Evolutionary conservation across 2,888 invertebrate species (phyloP).

Genomic region (Trachelus troglodyta): DNA sequence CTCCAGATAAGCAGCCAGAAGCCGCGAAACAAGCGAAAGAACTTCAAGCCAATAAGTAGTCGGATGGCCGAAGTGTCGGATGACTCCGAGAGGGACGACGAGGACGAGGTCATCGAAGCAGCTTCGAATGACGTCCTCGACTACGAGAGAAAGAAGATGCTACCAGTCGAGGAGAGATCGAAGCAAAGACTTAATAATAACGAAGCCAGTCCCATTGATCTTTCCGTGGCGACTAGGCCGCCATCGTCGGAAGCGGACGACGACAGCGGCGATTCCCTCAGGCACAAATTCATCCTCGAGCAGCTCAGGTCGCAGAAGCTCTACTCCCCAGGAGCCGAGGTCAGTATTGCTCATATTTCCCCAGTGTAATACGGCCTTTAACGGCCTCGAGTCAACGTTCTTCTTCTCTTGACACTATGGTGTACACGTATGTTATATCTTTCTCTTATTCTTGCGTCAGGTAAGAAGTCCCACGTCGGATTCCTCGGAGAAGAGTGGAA

Average conservation of each 20-base stretch:
- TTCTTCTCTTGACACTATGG: no score
- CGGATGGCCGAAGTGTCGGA: slow-evolving; percentile 65
- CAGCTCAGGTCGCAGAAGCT: slow-evolving; percentile 60
- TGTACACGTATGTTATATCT: background rate
- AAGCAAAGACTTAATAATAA: slow-evolving; percentile 57
- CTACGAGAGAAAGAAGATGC: slow-evolving; percentile 20
- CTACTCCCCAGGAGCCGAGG: slow-evolving; percentile 60
- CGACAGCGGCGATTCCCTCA: slow-evolving; percentile 61
- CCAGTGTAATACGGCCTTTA: background rate
- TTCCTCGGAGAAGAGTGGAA: slow-evolving; percentile 60
- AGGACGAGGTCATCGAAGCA: slow-evolving; percentile 34
- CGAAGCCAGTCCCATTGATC: slow-evolving; percentile 61
- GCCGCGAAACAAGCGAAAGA: slow-evolving; percentile 69
- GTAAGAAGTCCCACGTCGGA: slow-evolving; percentile 61
- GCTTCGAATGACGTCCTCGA: slow-evolving; percentile 35
- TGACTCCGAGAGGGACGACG: slow-evolving; percentile 54
- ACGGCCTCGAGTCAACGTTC: background rate
- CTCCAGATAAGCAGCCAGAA: slow-evolving; percentile 56
- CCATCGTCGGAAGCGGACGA: slow-evolving; percentile 58
- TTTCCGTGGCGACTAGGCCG: slow-evolving; percentile 61
- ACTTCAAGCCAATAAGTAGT: slow-evolving; percentile 66
- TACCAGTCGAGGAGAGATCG: slow-evolving; percentile 21
- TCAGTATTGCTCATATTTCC: slow-evolving; percentile 31
- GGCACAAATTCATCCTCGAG: slow-evolving; percentile 62
- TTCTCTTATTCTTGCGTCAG: slow-evolving; percentile 33